Evolutionary conservation across 2,888 invertebrate genomes (phyloP), one percentile per base, ranked within the genome.

Genomic region (Galeopsomyia nigrocyanea): DNA sequence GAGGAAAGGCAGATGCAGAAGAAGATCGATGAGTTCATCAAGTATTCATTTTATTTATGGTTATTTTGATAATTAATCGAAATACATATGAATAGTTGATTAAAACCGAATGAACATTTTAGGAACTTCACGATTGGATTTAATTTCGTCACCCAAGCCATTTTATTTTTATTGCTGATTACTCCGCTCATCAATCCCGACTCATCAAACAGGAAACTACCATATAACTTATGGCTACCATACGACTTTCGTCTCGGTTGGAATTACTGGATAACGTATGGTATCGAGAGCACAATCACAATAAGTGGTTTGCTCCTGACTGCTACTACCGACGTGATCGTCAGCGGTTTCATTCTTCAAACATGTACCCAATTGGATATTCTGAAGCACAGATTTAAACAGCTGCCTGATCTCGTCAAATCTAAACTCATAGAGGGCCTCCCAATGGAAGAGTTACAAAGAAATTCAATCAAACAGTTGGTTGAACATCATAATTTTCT

Each of bases 291-390:
- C 14, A 2, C 3, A 0, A 19, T n/a, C 0, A 3, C 49, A 49
- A 14, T 57, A 9, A 2, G 22, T 0, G 22, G 22, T 17, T 2
- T 49, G 14, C 10, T 57, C 7, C 3, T 57, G 13, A 66, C 56
- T 16, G 47, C 17, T 5, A 57, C 66, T 1, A 49, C 17, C 17
- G 66, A 67, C 46, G 16, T 21, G 21, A 3, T 60, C 51, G n/a
- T 67, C 51, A 51, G 19, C 13, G 60, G 60, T 0, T 67, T 67
- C 14, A 21, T 49, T n/a, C 51, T 51, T n/a, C n/a, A n/a, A n/a
- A n/a, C n/a, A n/a, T n/a, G n/a, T n/a, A n/a, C n/a, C n/a, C n/a
- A n/a, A n/a, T n/a, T n/a, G n/a, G n/a, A n/a, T n/a, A n/a, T n/a
- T n/a, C n/a, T n/a, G n/a, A n/a, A n/a, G n/a, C n/a, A n/a, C n/a